Evolutionary conservation across 2,888 invertebrate genomes (phyloP).

Genomic region (Acronicta alni): DNA sequence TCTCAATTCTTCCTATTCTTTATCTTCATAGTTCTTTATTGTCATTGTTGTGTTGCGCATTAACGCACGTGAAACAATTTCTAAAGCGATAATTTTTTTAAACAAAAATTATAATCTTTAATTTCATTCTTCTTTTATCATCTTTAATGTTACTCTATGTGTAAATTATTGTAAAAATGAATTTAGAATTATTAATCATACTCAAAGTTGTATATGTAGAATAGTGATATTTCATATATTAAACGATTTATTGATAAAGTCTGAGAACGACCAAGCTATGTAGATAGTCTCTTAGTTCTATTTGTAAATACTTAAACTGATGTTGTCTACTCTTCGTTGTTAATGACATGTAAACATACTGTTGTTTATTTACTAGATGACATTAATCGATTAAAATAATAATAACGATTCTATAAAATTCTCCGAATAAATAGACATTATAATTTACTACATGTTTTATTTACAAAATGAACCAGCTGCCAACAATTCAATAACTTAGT

Average conservation of each 20-base stretch:
- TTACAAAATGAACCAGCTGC: slow-evolving; percentile 41
- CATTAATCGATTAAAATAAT: slow-evolving; percentile 70
- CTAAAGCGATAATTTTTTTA: background rate
- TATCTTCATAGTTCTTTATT: no score
- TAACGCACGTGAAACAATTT: no score
- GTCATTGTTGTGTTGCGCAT: background rate
- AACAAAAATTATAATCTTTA: slow-evolving; percentile 16
- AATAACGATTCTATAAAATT: slow-evolving; percentile 75
- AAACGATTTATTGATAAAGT: slow-evolving; percentile 78
- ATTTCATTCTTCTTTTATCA: slow-evolving; percentile 41
- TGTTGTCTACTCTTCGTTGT: slow-evolving; percentile 79
- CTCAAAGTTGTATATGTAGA: slow-evolving; percentile 57
- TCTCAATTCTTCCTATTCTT: slow-evolving; percentile 27
- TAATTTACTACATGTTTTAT: slow-evolving; percentile 68
- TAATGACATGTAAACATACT: slow-evolving; percentile 76
- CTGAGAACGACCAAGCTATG: slow-evolving; percentile 88
- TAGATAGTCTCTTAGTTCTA: slow-evolving; percentile 78
- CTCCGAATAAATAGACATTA: slow-evolving; percentile 83
- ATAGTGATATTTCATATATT: slow-evolving; percentile 72
- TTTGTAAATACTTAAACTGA: slow-evolving; percentile 79
- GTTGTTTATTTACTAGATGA: slow-evolving; percentile 83
- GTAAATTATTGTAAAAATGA: slow-evolving; percentile 64
- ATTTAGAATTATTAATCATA: slow-evolving; percentile 58
- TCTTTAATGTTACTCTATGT: slow-evolving; percentile 54
- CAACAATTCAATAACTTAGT: no score